Conservation (phyloP, 2,113 vertebrate species). For the Arenaria interpres region DNA sequence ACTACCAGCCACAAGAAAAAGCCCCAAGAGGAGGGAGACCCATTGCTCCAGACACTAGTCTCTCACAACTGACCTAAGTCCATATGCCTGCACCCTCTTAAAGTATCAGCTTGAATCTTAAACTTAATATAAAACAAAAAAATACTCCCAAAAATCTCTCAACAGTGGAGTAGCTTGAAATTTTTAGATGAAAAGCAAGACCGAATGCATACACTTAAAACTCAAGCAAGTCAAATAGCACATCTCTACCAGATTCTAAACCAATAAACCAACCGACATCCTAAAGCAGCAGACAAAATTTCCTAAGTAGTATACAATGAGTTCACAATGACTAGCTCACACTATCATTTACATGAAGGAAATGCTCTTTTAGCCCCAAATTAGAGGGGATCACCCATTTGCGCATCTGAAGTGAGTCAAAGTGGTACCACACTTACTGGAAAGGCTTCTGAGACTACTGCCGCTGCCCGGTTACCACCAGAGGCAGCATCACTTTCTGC, state of each 20-base stretch:
- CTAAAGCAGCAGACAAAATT: background rate
- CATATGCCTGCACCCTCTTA: background rate
- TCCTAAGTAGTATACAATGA: background rate
- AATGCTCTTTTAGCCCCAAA: background rate
- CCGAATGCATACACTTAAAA: background rate
- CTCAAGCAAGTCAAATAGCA: background rate
- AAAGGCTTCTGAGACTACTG: background rate
- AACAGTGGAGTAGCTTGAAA: background rate
- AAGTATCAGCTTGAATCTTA: background rate
- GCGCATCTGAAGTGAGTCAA: fast-evolving
- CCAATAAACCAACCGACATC: background rate
- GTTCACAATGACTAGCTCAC: background rate
- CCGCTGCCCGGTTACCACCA: background rate
- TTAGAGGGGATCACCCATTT: fast-evolving
- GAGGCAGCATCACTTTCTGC: background rate
- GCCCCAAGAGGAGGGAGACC: background rate
- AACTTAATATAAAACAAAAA: background rate
- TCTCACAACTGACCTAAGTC: background rate
- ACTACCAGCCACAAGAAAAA: background rate
- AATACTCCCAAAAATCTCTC: fast-evolving
- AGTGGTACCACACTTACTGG: background rate
- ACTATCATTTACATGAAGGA: background rate
- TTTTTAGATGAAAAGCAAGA: background rate
- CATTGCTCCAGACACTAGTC: background rate
- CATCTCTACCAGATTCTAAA: background rate